Evolutionary conservation across 2,888 invertebrate genomes (phyloP).

Genomic region (Hofmannophila pseudospretella): DNA sequence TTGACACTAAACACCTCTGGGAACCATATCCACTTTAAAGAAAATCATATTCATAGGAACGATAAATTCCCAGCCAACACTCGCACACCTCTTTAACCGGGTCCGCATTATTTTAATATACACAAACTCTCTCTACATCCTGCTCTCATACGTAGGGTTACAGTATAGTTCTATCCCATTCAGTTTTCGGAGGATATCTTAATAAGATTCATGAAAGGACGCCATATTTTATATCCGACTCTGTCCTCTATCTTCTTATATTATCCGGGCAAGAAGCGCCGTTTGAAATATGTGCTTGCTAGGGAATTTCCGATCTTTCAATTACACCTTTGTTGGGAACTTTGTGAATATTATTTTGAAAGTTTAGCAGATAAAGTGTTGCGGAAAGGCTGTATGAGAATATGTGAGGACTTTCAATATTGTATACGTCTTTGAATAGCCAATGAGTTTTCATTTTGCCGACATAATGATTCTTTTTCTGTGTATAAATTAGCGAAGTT

Average conservation of each 20-base stretch:
- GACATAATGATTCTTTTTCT: no score
- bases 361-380: constrained; percentile 36
- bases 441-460: no score
- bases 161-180: constrained; percentile 44
- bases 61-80: constrained; percentile 61
- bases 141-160: constrained; percentile 21
- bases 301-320: constrained; percentile 76
- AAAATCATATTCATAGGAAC: constrained; percentile 75
- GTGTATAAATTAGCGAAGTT: no score
- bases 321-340: constrained; percentile 66
- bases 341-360: constrained; percentile 42
- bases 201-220: constrained; percentile 91
- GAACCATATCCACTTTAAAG: constrained; percentile 66
- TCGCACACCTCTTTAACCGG: constrained; percentile 71
- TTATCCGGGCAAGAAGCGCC: constrained; percentile 70
- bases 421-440: no score
- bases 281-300: constrained; percentile 75
- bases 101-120: constrained; percentile 75
- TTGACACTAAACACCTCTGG: constrained; percentile 57
- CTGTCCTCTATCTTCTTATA: constrained; percentile 79
- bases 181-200: constrained; percentile 84
- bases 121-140: constrained; percentile 53
- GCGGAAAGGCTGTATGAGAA: constrained; percentile 8
- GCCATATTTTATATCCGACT: constrained; percentile 88
- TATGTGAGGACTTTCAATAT: constrained; percentile 7